A percentile compares a stretch with the other conserved stretches of the same genome.
These are phyloP conservation scores for Nemotelus pantherinus DNA, from an alignment of 2,888 invertebrate species.

Conservation along the genomic window DNA sequence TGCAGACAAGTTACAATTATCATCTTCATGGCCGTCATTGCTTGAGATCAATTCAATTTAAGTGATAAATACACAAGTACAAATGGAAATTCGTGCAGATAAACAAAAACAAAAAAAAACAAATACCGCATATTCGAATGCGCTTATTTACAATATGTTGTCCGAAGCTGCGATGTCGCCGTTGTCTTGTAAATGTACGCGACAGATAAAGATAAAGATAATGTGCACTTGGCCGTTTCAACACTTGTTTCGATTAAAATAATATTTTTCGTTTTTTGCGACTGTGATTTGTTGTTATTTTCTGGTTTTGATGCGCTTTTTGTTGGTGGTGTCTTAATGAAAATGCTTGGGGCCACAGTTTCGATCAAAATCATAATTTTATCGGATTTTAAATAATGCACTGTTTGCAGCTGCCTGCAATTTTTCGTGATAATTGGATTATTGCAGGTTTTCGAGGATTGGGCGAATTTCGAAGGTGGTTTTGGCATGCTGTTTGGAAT, in stretches of 20 bases:
- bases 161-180: too few relatives aligned
- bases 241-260: constrained; percentile 33
- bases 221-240: constrained; percentile 22
- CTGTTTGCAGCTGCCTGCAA: background rate
- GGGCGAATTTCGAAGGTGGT: background rate
- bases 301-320: too few relatives aligned
- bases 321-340: background rate
- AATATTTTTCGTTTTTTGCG: background rate
- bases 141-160: too few relatives aligned
- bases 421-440: constrained; percentile 7
- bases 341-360: background rate
- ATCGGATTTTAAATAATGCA: constrained; percentile 5
- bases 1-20: constrained; percentile 13
- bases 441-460: background rate
- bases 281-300: too few relatives aligned
- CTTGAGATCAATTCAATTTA: constrained; percentile 29
- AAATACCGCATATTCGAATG: too few relatives aligned
- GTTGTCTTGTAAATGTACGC: too few relatives aligned
- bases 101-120: background rate
- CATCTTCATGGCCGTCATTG: constrained; percentile 5
- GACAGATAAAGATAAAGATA: background rate
- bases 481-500: background rate
- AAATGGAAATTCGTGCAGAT: constrained; percentile 4
- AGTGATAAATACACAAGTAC: constrained; percentile 26
- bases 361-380: constrained; percentile 6